Conservation (phyloP, 2,113 vertebrate species). For the Sceloporus tristichus region DNA sequence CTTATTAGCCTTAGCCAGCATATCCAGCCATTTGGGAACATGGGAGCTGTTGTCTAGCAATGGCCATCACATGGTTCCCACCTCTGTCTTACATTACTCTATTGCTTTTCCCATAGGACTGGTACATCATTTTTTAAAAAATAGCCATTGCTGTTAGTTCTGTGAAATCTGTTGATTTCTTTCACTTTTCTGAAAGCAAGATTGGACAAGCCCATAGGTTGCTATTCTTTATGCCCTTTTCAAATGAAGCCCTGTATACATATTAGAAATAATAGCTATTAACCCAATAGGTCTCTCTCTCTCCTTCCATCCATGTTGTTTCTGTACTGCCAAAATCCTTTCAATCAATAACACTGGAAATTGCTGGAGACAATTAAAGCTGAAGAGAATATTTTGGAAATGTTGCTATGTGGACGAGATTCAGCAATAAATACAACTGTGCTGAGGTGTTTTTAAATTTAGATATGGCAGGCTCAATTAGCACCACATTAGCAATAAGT, state of each 20-base stretch:
- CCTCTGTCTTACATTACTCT: no score
- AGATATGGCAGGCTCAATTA: slow-evolving; percentile 68
- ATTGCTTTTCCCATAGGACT: background rate
- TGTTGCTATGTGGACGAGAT: slow-evolving; percentile 29
- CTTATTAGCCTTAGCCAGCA: no score
- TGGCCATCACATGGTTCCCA: no score
- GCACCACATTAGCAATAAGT: slow-evolving; percentile 70
- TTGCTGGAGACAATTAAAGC: slow-evolving; percentile 42
- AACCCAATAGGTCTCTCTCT: background rate
- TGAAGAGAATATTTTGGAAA: slow-evolving; percentile 48
- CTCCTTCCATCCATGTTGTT: slow-evolving; percentile 5
- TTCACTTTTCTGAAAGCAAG: slow-evolving; percentile 13
- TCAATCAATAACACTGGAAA: slow-evolving; percentile 43
- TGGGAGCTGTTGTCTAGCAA: no score
- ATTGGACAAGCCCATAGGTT: background rate
- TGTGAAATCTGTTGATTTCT: background rate
- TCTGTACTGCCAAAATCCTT: slow-evolving; percentile 34
- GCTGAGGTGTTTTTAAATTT: slow-evolving; percentile 44
- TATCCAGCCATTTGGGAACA: no score
- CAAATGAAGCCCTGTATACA: background rate
- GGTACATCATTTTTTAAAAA: background rate
- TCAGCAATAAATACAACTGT: slow-evolving; percentile 44
- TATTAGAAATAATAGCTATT: slow-evolving; percentile 29
- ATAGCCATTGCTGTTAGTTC: slow-evolving; percentile 22
- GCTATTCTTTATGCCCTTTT: background rate